Percentiles rank a stretch among this genome's conserved stretches.
phyloP scores from a whole-genome alignment of 2,888 invertebrate genomes.

The Apoderus coryli region DNA sequence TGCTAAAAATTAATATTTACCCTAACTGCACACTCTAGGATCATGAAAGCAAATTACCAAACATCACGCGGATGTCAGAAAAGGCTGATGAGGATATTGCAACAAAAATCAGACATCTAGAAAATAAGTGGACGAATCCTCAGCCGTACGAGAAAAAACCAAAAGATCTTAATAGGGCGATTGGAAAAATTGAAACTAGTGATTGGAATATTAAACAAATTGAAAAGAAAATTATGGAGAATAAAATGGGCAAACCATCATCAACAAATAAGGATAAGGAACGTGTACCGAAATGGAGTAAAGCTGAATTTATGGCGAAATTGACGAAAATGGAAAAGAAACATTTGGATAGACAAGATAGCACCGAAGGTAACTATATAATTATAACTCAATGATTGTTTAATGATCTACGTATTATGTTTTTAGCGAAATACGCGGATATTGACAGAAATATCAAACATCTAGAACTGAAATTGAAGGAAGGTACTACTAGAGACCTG shows the following conservation, averaged over 20 bases:
- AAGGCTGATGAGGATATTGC: conserved; percentile 45
- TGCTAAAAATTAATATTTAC: no score
- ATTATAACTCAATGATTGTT: no score
- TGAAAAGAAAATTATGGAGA: conserved; percentile 75
- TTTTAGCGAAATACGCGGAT: conserved; percentile 51
- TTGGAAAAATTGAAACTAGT: conserved; percentile 66
- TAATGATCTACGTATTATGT: no score
- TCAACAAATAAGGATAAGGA: conserved; percentile 43
- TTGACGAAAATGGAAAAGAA: conserved; percentile 56
- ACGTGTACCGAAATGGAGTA: conserved; percentile 83
- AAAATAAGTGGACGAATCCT: conserved; percentile 55
- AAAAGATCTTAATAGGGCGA: conserved; percentile 71
- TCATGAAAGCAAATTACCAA: conserved; percentile 23
- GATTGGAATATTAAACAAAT: conserved; percentile 89
- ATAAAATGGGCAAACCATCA: conserved; percentile 35
- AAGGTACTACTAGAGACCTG: conserved; percentile 57
- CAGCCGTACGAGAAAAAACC: conserved; percentile 58
- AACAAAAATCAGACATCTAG: conserved; percentile 55
- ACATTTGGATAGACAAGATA: conserved; percentile 42
- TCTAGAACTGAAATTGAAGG: conserved; percentile 58
- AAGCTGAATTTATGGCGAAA: conserved; percentile 61
- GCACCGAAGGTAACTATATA: conserved; percentile 31
- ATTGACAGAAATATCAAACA: conserved; percentile 59
- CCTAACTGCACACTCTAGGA: no score
- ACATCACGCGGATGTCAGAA: conserved; percentile 21